Evolutionary conservation across 1,140 invertebrate genomes (phyloP), one percentile per base, ranked within the genome.

Genomic region (Diabrotica virgifera): DNA sequence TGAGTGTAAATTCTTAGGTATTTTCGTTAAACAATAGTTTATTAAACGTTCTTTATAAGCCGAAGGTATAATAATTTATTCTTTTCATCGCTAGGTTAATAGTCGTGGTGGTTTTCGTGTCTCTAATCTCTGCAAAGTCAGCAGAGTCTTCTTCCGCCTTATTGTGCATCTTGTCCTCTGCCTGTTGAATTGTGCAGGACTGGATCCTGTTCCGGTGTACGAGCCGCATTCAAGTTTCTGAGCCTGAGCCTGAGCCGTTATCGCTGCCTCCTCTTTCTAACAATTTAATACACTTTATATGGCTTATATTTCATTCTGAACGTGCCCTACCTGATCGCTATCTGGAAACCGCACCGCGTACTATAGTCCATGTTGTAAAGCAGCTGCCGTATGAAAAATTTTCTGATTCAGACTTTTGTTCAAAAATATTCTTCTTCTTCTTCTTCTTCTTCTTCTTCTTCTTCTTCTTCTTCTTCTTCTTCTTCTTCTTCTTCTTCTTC

Each of bases 121-220:
- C 8, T 46, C 40, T 46, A 8, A 46, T 46, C 40, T 46, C 40
- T 46, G 40, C 24, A 24, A n/a, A 46, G 40, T 46, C 7, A 38
- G 36, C 7, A 38, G 36, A 62, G 51, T 54, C 24, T 38, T 62
- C 66, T 68, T 68, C 66, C 66, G 66, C 59, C 37, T 63, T 63
- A 68, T 68, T 68, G 66, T 68, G 51, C 53, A 37, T 60, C 50
- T 56, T 64, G 63, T 68, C 66, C 59, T 62, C 52, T 57, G 66
- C 66, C 66, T 68, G 66, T 68, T 68, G 66, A 68, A 52, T 68
- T 68, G 66, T 64, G 62, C 59, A 58, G 62, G 52, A 53, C 50
- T 54, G 59, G 53, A 64, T 68, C 66, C 66, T 62, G 60, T 62
- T 62, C 60, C 60, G 60, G 60, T 36, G 51, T 11, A 11, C 36